phyloP scores from a whole-genome alignment of 2,113 vertebrate species.

The Rhineura floridana region DNA sequence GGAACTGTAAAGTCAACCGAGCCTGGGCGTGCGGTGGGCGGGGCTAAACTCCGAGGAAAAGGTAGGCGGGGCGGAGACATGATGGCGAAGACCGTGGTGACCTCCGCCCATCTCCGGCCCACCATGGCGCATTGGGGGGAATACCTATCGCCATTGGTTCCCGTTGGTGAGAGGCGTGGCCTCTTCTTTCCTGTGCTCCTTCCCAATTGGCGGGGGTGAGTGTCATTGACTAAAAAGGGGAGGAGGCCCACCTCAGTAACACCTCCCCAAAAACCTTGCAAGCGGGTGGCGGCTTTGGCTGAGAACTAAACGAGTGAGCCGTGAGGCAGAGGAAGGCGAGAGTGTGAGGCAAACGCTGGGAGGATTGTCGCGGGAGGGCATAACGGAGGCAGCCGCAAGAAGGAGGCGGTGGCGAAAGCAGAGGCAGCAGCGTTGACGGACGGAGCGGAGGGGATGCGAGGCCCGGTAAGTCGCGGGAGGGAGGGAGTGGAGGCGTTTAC shows the following conservation, averaged over 20 bases:
- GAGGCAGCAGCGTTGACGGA: conserved; percentile 25
- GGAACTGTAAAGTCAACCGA: conserved; percentile 60
- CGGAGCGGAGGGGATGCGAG: conserved; percentile 35
- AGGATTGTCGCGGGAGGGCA: conserved; percentile 18
- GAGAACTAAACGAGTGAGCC: conserved; percentile 15
- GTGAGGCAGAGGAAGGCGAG: conserved; percentile 43
- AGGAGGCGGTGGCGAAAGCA: neutral
- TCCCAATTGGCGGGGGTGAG: neutral
- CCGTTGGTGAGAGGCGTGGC: rapidly evolving
- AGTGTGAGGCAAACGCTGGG: conserved; percentile 38
- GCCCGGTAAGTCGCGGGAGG: conserved; percentile 22
- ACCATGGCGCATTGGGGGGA: neutral
- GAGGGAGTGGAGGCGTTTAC: conserved; percentile 47
- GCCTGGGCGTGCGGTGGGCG: conserved; percentile 35
- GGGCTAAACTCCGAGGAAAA: neutral
- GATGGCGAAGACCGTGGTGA: neutral
- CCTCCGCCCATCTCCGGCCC: neutral
- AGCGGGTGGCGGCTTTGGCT: conserved; percentile 23
- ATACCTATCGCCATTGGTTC: rapidly evolving
- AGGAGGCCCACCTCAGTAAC: neutral
- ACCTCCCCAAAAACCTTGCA: conserved; percentile 1
- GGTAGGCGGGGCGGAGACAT: neutral
- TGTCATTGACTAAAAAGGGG: conserved; percentile 20
- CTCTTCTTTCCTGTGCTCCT: rapidly evolving
- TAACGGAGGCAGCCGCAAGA: neutral